Conservation (phyloP, 2,888 invertebrate species). For the Tetragonisca angustula region DNA sequence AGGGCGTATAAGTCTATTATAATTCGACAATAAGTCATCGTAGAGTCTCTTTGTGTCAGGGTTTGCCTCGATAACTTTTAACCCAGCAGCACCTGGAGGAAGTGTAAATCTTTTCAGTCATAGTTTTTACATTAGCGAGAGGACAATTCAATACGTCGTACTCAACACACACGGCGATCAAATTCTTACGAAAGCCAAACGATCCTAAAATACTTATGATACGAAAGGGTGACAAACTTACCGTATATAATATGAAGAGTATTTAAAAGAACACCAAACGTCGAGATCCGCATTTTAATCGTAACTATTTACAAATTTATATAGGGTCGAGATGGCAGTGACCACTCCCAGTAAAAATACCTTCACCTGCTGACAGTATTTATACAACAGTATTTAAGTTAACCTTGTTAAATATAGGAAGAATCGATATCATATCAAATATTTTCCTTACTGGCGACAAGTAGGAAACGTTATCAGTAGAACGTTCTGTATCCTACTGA, state of each 20-base stretch:
- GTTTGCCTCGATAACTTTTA: constrained; percentile 89
- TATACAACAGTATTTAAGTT: constrained; percentile 33
- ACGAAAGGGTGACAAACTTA: constrained; percentile 44
- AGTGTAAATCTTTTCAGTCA: constrained; percentile 1
- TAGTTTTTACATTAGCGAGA: not conserved
- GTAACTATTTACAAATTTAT: constrained; percentile 60
- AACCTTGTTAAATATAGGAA: constrained; percentile 17
- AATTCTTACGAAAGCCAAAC: not conserved
- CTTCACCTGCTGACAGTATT: constrained; percentile 41
- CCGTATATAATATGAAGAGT: constrained; percentile 56
- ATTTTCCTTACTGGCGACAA: constrained; percentile 19
- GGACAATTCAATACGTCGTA: not conserved
- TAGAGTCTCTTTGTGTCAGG: constrained; percentile 97
- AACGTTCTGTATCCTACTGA: constrained; percentile 74
- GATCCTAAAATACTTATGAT: not conserved
- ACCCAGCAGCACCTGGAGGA: constrained; percentile 69
- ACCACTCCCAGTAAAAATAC: constrained; percentile 52
- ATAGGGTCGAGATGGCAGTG: constrained; percentile 30
- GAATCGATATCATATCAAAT: constrained; percentile 2
- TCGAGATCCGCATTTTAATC: constrained; percentile 57
- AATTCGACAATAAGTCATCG: constrained; percentile 97
- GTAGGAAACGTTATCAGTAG: constrained; percentile 43
- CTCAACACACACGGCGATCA: not conserved
- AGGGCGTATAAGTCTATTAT: constrained; percentile 97
- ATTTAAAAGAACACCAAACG: constrained; percentile 54